These are phyloP conservation scores for Mycogona germanica DNA, from an alignment of 2,888 invertebrate genomes.

Conservation along the genomic window DNA sequence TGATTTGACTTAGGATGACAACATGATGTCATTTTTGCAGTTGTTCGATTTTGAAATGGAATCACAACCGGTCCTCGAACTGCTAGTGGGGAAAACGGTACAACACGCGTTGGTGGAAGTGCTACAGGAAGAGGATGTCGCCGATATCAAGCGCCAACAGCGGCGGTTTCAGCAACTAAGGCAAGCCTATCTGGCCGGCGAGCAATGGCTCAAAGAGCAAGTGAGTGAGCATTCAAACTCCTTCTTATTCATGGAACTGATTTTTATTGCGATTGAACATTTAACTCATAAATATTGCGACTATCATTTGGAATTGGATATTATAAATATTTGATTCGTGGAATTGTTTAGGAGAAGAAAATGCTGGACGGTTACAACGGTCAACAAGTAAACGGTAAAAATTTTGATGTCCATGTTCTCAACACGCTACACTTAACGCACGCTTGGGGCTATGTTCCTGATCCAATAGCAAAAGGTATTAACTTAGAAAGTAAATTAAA, in stretches of 20 bases:
- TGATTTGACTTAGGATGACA: too few relatives aligned
- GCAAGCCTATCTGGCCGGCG: constrained; percentile 69
- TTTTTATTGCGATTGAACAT: too few relatives aligned
- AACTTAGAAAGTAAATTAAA: background rate
- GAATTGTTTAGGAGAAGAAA: constrained; percentile 4
- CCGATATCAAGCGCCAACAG: constrained; percentile 64
- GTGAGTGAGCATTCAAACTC: too few relatives aligned
- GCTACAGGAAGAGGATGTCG: constrained; percentile 83
- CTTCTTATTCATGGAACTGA: too few relatives aligned
- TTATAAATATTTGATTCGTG: background rate
- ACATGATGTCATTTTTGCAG: constrained; percentile 29
- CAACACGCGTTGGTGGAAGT: constrained; percentile 83
- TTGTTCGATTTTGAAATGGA: constrained; percentile 86
- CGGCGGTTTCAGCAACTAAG: constrained; percentile 55
- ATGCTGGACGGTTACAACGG: background rate
- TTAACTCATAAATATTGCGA: too few relatives aligned
- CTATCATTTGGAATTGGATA: too few relatives aligned
- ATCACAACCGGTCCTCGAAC: constrained; percentile 78
- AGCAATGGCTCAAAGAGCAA: constrained; percentile 64
- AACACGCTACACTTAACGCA: constrained; percentile 4
- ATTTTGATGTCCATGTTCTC: background rate
- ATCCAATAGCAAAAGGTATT: constrained; percentile 12
- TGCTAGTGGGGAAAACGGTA: constrained; percentile 74
- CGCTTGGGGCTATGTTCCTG: constrained; percentile 10
- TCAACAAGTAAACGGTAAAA: background rate